Evolutionary conservation across 64 coral and sea anemone genomes (phyloP).

Genomic region (Stichodactyla helianthus): DNA sequence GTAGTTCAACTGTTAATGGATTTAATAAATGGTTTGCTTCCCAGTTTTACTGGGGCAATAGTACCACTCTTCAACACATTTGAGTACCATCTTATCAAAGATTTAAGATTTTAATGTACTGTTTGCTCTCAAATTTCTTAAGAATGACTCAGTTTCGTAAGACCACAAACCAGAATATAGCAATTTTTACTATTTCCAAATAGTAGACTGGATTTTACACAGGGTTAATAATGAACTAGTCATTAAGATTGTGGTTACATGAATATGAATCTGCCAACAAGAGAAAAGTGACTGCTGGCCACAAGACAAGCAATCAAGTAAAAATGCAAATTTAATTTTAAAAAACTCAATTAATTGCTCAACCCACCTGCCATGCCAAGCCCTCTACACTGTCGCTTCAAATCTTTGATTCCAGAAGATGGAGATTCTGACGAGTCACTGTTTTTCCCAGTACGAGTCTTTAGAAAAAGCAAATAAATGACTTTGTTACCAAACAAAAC

Average conservation of each 20-base stretch:
- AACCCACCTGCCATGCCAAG: conserved; percentile 87
- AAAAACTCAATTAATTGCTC: neutral
- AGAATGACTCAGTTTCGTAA: neutral
- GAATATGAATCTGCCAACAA: neutral
- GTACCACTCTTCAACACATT: neutral
- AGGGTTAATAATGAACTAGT: neutral
- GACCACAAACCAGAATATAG: neutral
- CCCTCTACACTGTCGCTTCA: conserved; percentile 86
- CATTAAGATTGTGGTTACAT: neutral
- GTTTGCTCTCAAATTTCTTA: neutral
- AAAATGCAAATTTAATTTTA: neutral
- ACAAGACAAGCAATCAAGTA: neutral
- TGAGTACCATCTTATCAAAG: neutral
- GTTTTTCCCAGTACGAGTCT: neutral
- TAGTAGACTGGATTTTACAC: neutral
- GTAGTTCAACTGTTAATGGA: neutral
- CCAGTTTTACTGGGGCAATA: neutral
- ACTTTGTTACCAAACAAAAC: neutral
- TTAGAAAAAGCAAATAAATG: neutral
- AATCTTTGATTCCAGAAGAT: conserved; percentile 65
- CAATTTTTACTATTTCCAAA: neutral
- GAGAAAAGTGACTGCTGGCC: neutral
- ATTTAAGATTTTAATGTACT: neutral
- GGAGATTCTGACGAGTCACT: conserved; percentile 41
- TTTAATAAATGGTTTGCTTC: neutral